phyloP scores from a whole-genome alignment of 2,888 invertebrate genomes.

The Octodonta nipae region DNA sequence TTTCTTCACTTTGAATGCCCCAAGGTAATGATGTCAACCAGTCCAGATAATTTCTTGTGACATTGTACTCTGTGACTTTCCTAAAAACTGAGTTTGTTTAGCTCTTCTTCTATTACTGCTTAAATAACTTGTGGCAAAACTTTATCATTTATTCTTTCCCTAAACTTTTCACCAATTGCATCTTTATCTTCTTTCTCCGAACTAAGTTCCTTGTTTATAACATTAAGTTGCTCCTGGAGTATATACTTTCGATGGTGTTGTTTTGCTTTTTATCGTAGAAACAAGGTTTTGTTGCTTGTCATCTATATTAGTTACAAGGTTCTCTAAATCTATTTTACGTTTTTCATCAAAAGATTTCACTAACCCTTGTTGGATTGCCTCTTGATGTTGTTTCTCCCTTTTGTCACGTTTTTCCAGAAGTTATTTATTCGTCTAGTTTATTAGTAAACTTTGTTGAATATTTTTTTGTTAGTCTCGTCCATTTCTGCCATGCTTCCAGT shows the following conservation, averaged over 20 bases:
- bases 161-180: slow-evolving; percentile 93
- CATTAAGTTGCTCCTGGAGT: slow-evolving; percentile 92
- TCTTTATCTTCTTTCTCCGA: slow-evolving; percentile 99
- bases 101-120: slow-evolving; percentile 92
- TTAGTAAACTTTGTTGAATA: too few species aligned
- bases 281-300: too few species aligned
- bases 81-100: slow-evolving; percentile 84
- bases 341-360: too few species aligned
- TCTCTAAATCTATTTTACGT: too few species aligned
- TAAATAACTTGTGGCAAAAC: slow-evolving; percentile 75
- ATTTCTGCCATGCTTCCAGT: too few species aligned
- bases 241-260: slow-evolving; percentile 97
- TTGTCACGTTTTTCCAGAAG: too few species aligned
- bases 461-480: too few species aligned
- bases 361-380: too few species aligned
- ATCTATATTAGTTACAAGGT: too few species aligned
- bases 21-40: slow-evolving; percentile 96
- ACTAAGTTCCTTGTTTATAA: slow-evolving; percentile 95
- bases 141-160: slow-evolving; percentile 74
- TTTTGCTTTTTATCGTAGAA: slow-evolving; percentile 97
- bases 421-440: too few species aligned
- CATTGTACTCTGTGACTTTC: slow-evolving; percentile 96
- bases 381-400: too few species aligned
- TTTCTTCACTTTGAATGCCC: slow-evolving; percentile 88
- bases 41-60: slow-evolving; percentile 97